These are phyloP conservation scores for Bedellia somnulentella DNA, from an alignment of 2,888 invertebrate species.

Conservation along the genomic window DNA sequence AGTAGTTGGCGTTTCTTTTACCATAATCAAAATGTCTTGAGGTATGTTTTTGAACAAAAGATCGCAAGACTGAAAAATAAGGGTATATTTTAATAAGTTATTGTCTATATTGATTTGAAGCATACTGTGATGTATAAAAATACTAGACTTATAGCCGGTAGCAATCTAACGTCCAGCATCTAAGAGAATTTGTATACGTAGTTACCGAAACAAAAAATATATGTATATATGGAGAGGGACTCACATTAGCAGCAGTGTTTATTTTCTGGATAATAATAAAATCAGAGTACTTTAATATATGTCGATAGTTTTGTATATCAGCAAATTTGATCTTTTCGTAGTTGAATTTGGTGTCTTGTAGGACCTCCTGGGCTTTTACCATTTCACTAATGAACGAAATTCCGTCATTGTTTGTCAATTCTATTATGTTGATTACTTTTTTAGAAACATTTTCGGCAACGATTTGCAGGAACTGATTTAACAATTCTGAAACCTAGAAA, in stretches of 20 bases:
- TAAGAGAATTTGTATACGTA: too few relatives aligned
- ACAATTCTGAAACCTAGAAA: slow-evolving; percentile 1
- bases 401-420: slow-evolving; percentile 9
- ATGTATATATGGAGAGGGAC: neutral
- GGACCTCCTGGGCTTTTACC: neutral
- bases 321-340: neutral
- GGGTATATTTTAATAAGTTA: too few relatives aligned
- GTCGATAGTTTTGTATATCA: neutral
- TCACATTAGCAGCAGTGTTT: neutral
- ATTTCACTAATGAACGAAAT: neutral
- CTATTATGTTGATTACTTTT: slow-evolving; percentile 12
- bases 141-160: too few relatives aligned
- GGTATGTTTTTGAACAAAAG: too few relatives aligned
- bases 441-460: slow-evolving; percentile 17
- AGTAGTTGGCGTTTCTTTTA: neutral
- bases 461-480: slow-evolving; percentile 15
- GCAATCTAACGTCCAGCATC: too few relatives aligned
- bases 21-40: neutral
- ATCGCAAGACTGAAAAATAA: too few relatives aligned
- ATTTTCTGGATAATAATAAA: neutral
- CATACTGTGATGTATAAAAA: too few relatives aligned
- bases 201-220: too few relatives aligned
- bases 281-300: neutral
- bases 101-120: too few relatives aligned
- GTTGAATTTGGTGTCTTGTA: neutral